These are phyloP conservation scores for Momotus momota DNA, from an alignment of 2,797 vertebrate genomes.

Conservation along the genomic window DNA sequence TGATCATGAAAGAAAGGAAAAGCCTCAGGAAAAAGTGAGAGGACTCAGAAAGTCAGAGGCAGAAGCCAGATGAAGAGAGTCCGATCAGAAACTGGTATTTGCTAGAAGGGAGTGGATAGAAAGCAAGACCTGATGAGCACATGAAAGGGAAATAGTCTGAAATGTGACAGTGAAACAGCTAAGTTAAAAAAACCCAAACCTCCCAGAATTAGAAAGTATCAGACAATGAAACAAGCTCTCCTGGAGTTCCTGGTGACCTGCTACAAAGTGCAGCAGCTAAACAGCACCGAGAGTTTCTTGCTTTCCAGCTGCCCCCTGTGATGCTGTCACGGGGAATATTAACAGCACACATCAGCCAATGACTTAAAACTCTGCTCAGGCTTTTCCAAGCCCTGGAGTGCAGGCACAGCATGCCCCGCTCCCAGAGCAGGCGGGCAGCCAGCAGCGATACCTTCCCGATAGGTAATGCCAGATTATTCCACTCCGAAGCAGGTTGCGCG, in stretches of 20 bases:
- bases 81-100: accelerated
- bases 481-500: not conserved
- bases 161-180: accelerated
- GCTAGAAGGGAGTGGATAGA: not conserved
- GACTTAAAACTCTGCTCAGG: not conserved
- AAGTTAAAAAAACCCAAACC: accelerated
- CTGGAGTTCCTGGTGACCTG: too few species aligned
- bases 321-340: not conserved
- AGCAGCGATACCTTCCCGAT: not conserved
- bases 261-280: not conserved
- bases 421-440: not conserved
- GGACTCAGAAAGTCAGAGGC: not conserved
- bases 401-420: accelerated
- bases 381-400: not conserved
- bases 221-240: not conserved
- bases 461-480: not conserved
- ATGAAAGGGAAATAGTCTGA: not conserved
- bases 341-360: accelerated
- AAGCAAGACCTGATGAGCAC: not conserved
- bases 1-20: not conserved
- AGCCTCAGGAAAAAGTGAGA: not conserved
- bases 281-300: not conserved
- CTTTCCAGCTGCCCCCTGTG: not conserved
- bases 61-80: not conserved
- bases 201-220: not conserved